Evolutionary conservation across 2,797 vertebrate species (phyloP), one percentile per base, ranked within the genome.

Genomic region (Oryzias sinensis): DNA sequence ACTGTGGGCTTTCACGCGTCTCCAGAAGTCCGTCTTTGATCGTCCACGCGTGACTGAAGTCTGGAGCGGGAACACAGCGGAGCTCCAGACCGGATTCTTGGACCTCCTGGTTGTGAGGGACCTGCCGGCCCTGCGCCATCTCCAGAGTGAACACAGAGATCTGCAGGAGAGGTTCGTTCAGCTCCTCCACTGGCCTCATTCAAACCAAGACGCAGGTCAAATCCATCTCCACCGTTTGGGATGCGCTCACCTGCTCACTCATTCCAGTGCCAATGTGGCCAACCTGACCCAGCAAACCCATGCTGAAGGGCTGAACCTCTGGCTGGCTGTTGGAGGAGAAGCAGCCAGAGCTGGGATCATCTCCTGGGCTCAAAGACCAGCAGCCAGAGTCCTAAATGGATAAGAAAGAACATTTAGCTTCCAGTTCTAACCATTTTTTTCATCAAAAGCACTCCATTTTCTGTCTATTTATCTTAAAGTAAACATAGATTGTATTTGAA

Each of bases 121-220:
- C 88, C 0, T 92, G 90, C 56, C 89, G 90, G 25, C 95, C 94
- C 0, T 93, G 92, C 62, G 91, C 92, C 2, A 90, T 93, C 67
- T 96, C 93, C 87, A 98, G 83, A 49, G 95, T 97, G 89, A 97
- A 98, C n/a, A 94, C 93, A 0, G 95, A 94, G 72, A 98, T 96
- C 96, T 98, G 47, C 18, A 79, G 43, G 69, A 63, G 15, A 43
- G 4, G 43, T 6, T 45, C 8, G 8, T 17, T 50, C 1, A 17
- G 29, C 0, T 42, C 25, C 20, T 6, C 7, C 27, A 37, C 17
- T 17, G 27, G 7, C 22, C 49, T 16, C 18, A 25, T 9, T 25
- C 1, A 59, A 37, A 33, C 16, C 6, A 2, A 43, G 1, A 1
- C 42, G 18, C 6, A 9, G 22, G 2, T 41, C 20, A 22, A 1